Percentiles rank a stretch among this genome's conserved stretches.
phyloP scores from a whole-genome alignment of 1,140 invertebrate genomes.

The Cydia pomonella region DNA sequence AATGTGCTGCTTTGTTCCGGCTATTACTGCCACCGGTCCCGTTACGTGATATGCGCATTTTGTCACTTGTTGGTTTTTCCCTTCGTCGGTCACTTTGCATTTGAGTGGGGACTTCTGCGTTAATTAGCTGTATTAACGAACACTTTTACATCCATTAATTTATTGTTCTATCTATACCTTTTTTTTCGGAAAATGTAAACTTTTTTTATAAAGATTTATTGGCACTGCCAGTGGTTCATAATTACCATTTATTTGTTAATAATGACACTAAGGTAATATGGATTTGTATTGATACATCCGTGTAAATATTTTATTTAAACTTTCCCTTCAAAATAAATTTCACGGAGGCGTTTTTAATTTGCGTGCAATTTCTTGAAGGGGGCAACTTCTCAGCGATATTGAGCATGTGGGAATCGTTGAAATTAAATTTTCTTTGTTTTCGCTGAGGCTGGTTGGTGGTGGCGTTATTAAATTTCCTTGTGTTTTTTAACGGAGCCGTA shows the following conservation, averaged over 20 bases:
- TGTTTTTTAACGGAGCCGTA: slow-evolving; percentile 81
- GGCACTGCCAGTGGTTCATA: too few species aligned
- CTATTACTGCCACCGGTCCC: slow-evolving; percentile 64
- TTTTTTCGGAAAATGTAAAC: too few species aligned
- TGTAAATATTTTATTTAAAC: neutral
- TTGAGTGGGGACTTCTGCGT: slow-evolving; percentile 18
- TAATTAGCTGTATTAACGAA: neutral
- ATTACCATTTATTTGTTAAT: too few species aligned
- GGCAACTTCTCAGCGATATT: slow-evolving; percentile 69
- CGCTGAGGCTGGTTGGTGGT: slow-evolving; percentile 58
- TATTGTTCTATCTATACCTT: too few species aligned
- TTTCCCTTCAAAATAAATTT: slow-evolving; percentile 34
- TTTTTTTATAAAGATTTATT: too few species aligned
- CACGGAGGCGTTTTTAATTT: slow-evolving; percentile 59
- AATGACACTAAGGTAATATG: too few species aligned
- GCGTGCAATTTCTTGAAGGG: slow-evolving; percentile 47
- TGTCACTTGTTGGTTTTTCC: slow-evolving; percentile 47
- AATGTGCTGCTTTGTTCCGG: slow-evolving; percentile 75
- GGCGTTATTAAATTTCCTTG: slow-evolving; percentile 81
- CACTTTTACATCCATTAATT: neutral
- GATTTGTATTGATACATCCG: neutral
- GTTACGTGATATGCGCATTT: slow-evolving; percentile 74
- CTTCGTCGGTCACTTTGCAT: slow-evolving; percentile 15
- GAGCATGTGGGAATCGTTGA: slow-evolving; percentile 78
- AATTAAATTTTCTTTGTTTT: slow-evolving; percentile 81